These are phyloP conservation scores for Muntiacus reevesi DNA, from an alignment of 2,113 vertebrate species.

Conservation along the genomic window DNA sequence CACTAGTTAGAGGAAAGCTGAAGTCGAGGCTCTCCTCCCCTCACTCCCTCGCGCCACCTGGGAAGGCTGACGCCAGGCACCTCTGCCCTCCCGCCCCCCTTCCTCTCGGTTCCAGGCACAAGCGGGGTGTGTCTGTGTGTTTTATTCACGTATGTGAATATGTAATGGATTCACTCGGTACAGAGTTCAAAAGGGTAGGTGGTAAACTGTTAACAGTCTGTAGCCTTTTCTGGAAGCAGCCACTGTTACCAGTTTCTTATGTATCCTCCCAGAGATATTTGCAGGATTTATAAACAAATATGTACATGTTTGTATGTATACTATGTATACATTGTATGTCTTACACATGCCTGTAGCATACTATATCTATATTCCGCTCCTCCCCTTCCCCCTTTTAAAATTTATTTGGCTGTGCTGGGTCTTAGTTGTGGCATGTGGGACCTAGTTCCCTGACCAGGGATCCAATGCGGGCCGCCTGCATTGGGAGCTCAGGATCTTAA, in stretches of 20 bases:
- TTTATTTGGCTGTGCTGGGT: neutral
- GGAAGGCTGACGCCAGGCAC: neutral
- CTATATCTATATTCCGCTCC: neutral
- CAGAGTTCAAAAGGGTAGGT: neutral
- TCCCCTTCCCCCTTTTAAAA: neutral
- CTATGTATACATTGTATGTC: neutral
- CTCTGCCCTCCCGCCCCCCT: neutral
- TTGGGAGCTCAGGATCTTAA: neutral
- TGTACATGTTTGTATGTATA: neutral
- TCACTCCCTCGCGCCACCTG: neutral
- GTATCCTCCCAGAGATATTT: neutral
- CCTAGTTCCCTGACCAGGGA: neutral
- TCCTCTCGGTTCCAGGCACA: neutral
- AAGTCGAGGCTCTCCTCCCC: neutral
- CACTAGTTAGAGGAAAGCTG: neutral
- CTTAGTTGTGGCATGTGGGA: neutral
- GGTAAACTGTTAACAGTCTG: neutral
- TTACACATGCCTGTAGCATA: too few species aligned
- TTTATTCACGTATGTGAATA: neutral
- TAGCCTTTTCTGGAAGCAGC: neutral
- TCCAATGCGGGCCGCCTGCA: neutral
- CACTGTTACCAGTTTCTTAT: neutral
- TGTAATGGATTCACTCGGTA: neutral
- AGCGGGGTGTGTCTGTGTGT: neutral
- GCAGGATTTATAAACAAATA: neutral